Evolutionary conservation across 2,888 invertebrate species (phyloP).

Genomic region (Altica lythri): DNA sequence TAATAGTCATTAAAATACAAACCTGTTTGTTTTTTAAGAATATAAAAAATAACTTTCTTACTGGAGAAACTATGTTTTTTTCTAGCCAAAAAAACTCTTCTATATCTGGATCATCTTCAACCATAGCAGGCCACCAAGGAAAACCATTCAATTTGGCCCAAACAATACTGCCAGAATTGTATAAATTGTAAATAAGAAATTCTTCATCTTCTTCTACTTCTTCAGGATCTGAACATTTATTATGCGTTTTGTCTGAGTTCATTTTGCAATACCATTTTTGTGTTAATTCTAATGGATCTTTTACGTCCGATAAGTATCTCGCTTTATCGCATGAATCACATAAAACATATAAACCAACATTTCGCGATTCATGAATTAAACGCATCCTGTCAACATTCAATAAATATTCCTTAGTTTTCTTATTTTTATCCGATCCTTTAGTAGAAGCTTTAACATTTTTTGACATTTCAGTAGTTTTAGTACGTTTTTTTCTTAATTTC

Average conservation of each 20-base stretch:
- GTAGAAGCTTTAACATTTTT: too few species aligned
- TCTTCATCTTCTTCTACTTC: conserved; percentile 57
- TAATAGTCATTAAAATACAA: too few species aligned
- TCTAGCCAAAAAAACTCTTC: conserved; percentile 66
- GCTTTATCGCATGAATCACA: conserved; percentile 65
- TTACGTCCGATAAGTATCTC: conserved; percentile 61
- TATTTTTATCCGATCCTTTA: too few species aligned
- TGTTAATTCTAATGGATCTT: conserved; percentile 65
- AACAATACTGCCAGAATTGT: conserved; percentile 69
- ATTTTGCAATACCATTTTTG: conserved; percentile 66
- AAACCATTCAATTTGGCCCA: conserved; percentile 66
- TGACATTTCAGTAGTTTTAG: too few species aligned
- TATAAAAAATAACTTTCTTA: conserved; percentile 43
- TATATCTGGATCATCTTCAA: conserved; percentile 69
- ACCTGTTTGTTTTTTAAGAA: too few species aligned
- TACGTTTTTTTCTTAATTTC: too few species aligned
- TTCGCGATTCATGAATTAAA: conserved; percentile 58
- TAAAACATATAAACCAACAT: conserved; percentile 63
- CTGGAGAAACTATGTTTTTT: conserved; percentile 61
- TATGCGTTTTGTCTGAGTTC: conserved; percentile 62
- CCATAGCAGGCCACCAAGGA: conserved; percentile 77
- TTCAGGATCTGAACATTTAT: conserved; percentile 62
- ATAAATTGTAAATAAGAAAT: conserved; percentile 64
- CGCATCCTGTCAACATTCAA: conserved; percentile 27
- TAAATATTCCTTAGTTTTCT: too few species aligned